Conservation (phyloP, 2,113 vertebrate genomes). For the Forbesichthys agassizii region DNA sequence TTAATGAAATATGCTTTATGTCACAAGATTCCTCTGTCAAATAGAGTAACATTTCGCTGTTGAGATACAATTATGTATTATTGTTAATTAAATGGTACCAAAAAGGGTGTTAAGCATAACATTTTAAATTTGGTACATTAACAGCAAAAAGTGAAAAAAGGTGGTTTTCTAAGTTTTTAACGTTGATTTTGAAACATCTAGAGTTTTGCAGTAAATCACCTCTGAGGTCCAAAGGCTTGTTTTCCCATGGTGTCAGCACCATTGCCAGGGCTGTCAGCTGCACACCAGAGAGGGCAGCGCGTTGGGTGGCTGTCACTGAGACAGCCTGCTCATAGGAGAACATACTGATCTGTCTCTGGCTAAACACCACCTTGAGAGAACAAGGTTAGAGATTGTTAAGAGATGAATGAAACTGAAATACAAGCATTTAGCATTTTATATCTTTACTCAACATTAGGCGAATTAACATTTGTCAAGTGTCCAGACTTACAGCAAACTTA, state of each 20-base stretch:
- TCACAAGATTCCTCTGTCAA: too few species aligned
- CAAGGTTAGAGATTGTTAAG: not conserved
- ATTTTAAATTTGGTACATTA: too few species aligned
- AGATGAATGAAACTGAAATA: not conserved
- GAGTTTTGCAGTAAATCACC: conserved; percentile 51
- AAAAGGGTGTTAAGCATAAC: too few species aligned
- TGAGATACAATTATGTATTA: too few species aligned
- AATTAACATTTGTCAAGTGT: not conserved
- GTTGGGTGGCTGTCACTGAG: conserved; percentile 70
- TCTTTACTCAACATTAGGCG: too few species aligned
- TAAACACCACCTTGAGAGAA: conserved; percentile 71
- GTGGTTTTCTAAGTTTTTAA: too few species aligned
- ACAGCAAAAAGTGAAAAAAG: too few species aligned
- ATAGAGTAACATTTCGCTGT: too few species aligned
- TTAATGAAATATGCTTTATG: too few species aligned
- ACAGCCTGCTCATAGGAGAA: conserved; percentile 80
- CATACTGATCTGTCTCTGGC: conserved; percentile 69
- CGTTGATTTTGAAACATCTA: not conserved
- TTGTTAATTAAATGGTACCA: too few species aligned
- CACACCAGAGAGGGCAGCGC: conserved; percentile 47
- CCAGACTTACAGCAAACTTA: conserved; percentile 77
- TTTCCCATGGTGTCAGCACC: conserved; percentile 75
- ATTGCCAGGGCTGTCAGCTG: conserved; percentile 74
- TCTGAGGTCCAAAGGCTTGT: conserved; percentile 67
- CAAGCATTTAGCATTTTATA: too few species aligned